phyloP scores from a whole-genome alignment of 2,888 invertebrate species.

The Pecten maximus region DNA sequence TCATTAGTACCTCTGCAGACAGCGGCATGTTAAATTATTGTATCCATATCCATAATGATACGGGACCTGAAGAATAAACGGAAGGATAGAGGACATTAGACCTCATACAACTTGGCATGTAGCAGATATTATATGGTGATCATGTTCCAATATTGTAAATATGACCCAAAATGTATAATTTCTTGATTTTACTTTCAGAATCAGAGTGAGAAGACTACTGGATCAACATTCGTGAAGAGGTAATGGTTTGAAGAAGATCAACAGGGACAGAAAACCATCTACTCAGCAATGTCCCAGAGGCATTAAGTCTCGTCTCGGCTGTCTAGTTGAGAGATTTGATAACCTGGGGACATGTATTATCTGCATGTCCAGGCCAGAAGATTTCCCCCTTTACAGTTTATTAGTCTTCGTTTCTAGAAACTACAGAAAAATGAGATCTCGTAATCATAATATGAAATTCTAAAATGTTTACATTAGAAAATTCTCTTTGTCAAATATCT shows the following conservation, averaged over 20 bases:
- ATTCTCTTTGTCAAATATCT: too few relatives aligned
- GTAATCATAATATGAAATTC: too few relatives aligned
- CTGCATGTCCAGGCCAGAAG: not conserved
- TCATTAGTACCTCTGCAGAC: too few relatives aligned
- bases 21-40: not conserved
- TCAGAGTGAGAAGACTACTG: not conserved
- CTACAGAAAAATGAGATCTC: too few relatives aligned
- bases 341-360: not conserved
- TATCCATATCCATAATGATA: too few relatives aligned
- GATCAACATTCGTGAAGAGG: not conserved
- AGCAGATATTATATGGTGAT: not conserved
- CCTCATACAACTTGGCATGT: not conserved
- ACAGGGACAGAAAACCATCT: not conserved
- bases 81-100: not conserved
- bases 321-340: not conserved
- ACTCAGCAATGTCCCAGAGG: not conserved
- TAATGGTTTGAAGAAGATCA: slow-evolving; percentile 16
- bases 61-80: too few relatives aligned
- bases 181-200: slow-evolving; percentile 32
- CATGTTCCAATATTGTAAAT: not conserved
- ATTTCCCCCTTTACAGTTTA: too few relatives aligned
- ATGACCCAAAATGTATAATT: not conserved
- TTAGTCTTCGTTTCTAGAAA: too few relatives aligned
- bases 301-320: not conserved
- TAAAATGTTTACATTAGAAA: too few relatives aligned